Percentiles rank a stretch among this genome's conserved stretches.
Evolutionary conservation across 2,113 vertebrate species (phyloP).

Genomic region (Zosterops borbonicus): DNA sequence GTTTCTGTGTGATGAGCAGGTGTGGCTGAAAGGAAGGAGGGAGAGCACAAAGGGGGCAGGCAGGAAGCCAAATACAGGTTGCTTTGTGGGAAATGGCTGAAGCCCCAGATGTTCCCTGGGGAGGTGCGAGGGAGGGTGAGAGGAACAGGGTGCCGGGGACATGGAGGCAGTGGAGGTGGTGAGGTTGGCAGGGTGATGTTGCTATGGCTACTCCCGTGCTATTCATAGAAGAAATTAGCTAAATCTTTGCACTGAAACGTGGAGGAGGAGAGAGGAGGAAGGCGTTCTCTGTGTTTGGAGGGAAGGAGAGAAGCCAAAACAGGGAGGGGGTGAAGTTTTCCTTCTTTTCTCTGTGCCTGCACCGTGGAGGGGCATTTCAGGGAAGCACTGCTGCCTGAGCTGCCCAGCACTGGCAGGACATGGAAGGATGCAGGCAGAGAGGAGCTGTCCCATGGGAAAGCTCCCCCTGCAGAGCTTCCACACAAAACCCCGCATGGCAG

Average conservation of each 20-base stretch:
- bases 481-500: background rate
- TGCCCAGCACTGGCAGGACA: fast-evolving
- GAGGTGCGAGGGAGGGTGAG: constrained; percentile 53
- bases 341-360: background rate
- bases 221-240: constrained; percentile 71
- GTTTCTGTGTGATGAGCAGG: background rate
- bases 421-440: background rate
- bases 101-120: constrained; percentile 50
- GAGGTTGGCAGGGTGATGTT: constrained; percentile 74
- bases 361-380: background rate
- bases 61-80: background rate
- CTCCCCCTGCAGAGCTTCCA: background rate
- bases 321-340: constrained; percentile 42
- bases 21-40: background rate
- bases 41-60: background rate
- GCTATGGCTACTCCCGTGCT: constrained; percentile 72
- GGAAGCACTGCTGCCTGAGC: background rate
- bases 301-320: constrained; percentile 54
- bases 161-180: constrained; percentile 66
- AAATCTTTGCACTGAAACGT: constrained; percentile 70
- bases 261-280: constrained; percentile 65
- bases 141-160: constrained; percentile 47
- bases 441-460: background rate
- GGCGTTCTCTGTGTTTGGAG: constrained; percentile 6
- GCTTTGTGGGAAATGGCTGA: constrained; percentile 23